Evolutionary conservation across 2,797 vertebrate genomes (phyloP), one percentile per base, ranked within the genome.

Genomic region (Pachyuromys duprasi): DNA sequence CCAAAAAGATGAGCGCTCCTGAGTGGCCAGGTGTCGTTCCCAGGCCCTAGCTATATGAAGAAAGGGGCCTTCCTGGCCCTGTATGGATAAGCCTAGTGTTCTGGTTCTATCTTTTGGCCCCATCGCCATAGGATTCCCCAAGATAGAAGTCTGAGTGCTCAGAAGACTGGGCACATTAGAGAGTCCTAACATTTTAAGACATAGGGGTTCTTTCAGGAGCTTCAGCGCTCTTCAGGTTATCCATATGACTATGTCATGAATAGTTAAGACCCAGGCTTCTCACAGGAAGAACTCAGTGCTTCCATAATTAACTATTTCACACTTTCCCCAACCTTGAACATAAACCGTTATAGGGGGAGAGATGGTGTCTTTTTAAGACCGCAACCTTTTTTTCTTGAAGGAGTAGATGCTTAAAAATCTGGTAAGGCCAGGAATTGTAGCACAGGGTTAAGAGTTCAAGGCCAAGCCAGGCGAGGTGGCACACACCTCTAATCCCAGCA

Each of bases 371-470:
- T 63, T 97, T 90, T 57, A 65, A 95, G 45, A 90, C 20, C 78
- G 83, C 60, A 80, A 14, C 49, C 39, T 90, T 63, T 81, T 57
- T 81, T 95, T 92, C 86, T 94, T 87, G n/a, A 89, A 79, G 87
- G 83, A 55, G 49, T 14, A 84, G 36, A 63, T n/a, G 57, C 86
- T 90, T 75, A 39, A 55, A 89, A 93, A 22, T 42, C 57, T 36
- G 49, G 24, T 7, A 49, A 90, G 15, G 9, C 6, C 33, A 67
- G 42, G 62, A 49, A 67, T 79, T 45, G 20, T 79, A 8, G 39
- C 57, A 53, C 60, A 76, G 42, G 33, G 8, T 49, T 49, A 78
- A 57, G 42, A 49, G 39, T 65, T 78, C 31, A n/a, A 90, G 60
- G 49, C 22, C 76, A 90, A 49, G 17, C 49, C 81, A 4, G 36